Evolutionary conservation across 2,797 vertebrate genomes (phyloP).

Genomic region (Monodelphis domestica): DNA sequence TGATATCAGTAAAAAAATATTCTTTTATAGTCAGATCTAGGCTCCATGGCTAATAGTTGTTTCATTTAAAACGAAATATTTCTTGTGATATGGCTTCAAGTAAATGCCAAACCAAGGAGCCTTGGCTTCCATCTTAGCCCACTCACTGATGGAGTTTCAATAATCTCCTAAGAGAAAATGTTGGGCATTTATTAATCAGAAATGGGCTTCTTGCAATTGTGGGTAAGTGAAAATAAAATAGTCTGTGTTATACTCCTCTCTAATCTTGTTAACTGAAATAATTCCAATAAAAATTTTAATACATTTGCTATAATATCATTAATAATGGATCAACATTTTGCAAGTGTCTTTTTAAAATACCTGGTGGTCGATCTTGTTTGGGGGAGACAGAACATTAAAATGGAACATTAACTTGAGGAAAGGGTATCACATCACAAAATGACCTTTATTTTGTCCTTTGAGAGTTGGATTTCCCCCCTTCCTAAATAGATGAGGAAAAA

Average conservation of each 20-base stretch:
- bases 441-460: background rate
- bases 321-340: background rate
- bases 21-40: background rate
- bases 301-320: background rate
- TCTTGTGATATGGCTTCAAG: background rate
- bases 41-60: background rate
- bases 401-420: background rate
- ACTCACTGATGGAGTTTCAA: background rate
- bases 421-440: background rate
- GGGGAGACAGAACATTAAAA: background rate
- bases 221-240: background rate
- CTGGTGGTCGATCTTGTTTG: conserved; percentile 10
- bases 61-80: background rate
- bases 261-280: background rate
- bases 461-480: conserved; percentile 37
- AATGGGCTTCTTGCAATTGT: background rate
- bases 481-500: conserved; percentile 66
- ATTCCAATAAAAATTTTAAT: background rate
- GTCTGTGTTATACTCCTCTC: background rate
- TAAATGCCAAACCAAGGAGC: background rate
- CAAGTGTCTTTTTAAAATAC: background rate
- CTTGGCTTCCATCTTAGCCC: background rate
- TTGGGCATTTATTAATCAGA: background rate
- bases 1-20: background rate
- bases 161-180: background rate